Evolutionary conservation across 2,797 vertebrate species (phyloP), one percentile per base, ranked within the genome.

Genomic region (Sebastes iracundus): DNA sequence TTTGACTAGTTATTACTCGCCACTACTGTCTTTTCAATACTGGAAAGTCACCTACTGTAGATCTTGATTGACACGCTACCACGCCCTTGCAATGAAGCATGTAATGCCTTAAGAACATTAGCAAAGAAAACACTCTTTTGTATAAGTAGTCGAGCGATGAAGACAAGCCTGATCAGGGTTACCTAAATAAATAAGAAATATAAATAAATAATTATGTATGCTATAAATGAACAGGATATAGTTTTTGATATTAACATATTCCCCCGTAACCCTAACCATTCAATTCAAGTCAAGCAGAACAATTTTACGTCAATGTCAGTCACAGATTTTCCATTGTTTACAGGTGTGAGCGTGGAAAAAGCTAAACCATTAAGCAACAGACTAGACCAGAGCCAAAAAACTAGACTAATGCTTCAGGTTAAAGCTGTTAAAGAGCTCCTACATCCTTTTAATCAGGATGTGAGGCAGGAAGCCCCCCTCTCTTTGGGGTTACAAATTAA

Each of bases 401-500:
- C 53, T 7, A 69, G 55, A 42, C 20, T 58, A 42, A 75, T 65
- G 59, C 16, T 75, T 58, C 69, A 86, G 60, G 74, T 82, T 68
- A 68, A 78, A 77, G 60, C 79, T 71, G 71, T 56, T 71, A 23
- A 73, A 63, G 72, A 80, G 38, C 46, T 74, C 49, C 38, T 64
- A 86, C 84, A 86, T 87, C 85, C 80, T 83, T 86, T 72, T 68
- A 78, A 85, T 86, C 73, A 88, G 90, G 91, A 92, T 86, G 66
- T 77, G 46, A 80, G 65, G 70, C 58, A 86, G 81, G 79, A 91
- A 89, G 42, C 28, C 35, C 4, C 56, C 38, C 27, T 16, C 16
- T 13, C 35, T 33, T 38, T 42, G 33, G 61, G 25, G 80, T 67
- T 71, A 32, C 32, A 87, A 81, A 80, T 80, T 30, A 84, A 79